Evolutionary conservation across 2,113 vertebrate genomes (phyloP).

Genomic region (Verasper variegatus): DNA sequence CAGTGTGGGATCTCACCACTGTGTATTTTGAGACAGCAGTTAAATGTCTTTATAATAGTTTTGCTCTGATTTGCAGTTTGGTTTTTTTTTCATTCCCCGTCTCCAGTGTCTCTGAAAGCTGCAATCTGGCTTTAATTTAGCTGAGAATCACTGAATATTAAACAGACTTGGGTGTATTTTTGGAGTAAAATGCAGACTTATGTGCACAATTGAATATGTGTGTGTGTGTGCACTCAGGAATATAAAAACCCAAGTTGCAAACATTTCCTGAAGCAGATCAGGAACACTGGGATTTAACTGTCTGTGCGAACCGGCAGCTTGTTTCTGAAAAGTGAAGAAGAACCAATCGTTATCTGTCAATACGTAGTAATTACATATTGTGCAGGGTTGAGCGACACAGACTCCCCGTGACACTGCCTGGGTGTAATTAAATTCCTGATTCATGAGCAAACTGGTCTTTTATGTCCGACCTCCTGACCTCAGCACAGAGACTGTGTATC

Average conservation of each 20-base stretch:
- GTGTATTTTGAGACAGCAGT: slow-evolving; percentile 11
- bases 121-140: slow-evolving; percentile 19
- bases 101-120: slow-evolving; percentile 1
- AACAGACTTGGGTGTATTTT: slow-evolving; percentile 10
- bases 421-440: slow-evolving; percentile 68
- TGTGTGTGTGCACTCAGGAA: not conserved
- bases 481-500: slow-evolving; percentile 12
- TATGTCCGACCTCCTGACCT: slow-evolving; percentile 58
- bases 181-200: not conserved
- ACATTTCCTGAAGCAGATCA: not conserved
- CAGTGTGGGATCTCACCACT: not conserved
- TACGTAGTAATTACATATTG: slow-evolving; percentile 64
- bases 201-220: not conserved
- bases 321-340: slow-evolving; percentile 48
- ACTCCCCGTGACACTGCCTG: slow-evolving; percentile 30
- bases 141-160: slow-evolving; percentile 20
- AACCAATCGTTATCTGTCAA: slow-evolving; percentile 59
- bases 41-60: slow-evolving; percentile 10
- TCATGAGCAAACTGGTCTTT: slow-evolving; percentile 53
- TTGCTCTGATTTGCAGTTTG: slow-evolving; percentile 16
- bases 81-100: slow-evolving; percentile 5
- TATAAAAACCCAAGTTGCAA: not conserved
- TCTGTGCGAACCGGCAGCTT: slow-evolving; percentile 29
- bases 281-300: slow-evolving; percentile 14
- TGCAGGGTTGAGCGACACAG: slow-evolving; percentile 32